Evolutionary conservation across 2,797 vertebrate species (phyloP).

Genomic region (Notamacropus eugenii): DNA sequence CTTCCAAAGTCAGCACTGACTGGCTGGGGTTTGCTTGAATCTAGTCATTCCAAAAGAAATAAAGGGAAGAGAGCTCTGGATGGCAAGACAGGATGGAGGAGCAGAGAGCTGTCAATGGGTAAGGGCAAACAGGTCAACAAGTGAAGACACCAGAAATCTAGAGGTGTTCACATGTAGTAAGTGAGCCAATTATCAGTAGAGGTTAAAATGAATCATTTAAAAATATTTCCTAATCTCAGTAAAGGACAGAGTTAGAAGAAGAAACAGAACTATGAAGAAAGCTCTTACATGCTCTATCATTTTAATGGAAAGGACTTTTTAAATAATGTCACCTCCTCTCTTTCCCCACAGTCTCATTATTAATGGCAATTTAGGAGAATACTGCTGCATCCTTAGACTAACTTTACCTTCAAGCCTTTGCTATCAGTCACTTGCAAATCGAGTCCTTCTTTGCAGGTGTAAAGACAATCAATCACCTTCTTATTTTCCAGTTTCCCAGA

Average conservation of each 20-base stretch:
- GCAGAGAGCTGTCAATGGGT: neutral
- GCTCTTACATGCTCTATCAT: neutral
- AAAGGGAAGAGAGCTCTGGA: accelerated
- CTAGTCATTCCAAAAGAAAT: constrained; percentile 78
- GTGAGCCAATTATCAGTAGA: neutral
- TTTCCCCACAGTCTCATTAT: accelerated
- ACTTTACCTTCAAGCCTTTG: constrained; percentile 85
- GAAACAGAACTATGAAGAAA: neutral
- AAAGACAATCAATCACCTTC: constrained; percentile 98
- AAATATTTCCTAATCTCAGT: neutral
- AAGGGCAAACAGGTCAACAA: neutral
- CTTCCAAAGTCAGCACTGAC: constrained; percentile 91
- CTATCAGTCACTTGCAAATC: constrained; percentile 92
- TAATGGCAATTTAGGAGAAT: accelerated
- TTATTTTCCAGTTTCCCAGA: constrained; percentile 96
- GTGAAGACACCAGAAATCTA: neutral
- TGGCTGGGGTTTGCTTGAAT: constrained; percentile 93
- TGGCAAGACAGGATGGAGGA: accelerated
- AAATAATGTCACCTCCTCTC: accelerated
- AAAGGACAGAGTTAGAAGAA: neutral
- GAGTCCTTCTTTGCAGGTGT: constrained; percentile 98
- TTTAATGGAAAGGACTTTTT: neutral
- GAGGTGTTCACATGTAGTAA: neutral
- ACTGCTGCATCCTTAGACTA: neutral
- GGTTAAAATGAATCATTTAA: neutral